Base-by-base conservation (phyloP, 2,888 invertebrate species). In the Zelleria hepariella region DNA sequence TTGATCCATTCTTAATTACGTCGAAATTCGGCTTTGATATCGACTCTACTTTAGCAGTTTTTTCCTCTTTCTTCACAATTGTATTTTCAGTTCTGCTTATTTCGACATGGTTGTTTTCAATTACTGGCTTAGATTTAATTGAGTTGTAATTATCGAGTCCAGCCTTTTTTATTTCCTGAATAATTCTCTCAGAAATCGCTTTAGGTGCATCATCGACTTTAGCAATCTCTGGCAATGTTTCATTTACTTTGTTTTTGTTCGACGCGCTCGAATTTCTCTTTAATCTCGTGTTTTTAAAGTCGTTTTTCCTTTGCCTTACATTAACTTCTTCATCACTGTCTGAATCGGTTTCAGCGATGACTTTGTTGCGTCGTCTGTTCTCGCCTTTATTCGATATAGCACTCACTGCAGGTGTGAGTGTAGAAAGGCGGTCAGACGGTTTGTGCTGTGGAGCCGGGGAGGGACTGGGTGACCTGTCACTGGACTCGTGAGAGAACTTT, bases 401-500 rank as follows among this genome's bases (percentile, higher is more conserved):
- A 82, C 88, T 88, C 88, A 87, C 88, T 65, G 81, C 72, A 72
- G 82, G 75, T 75, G 87, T 86, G 88, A 88, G 88, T 75, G 88
- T 84, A 82, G 86, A 86, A 88, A 88, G 86, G 75, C 85, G 85
- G 67, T 88, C 87, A 86, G 88, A 83, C 86, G 78, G 67, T 80
- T 83, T 87, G 61, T 71, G 74, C 65, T 75, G 78, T 74, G 86
- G 85, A 77, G 90, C 90, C 73, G 86, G 85, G 77, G 90, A 90
- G 62, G 86, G 88, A 67, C 88, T 86, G 66, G 86, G 88, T 67
- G 88, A 86, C 67, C 80, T 86, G 77, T 83, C 80, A 67, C 75
- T 72, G 66, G 86, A 77, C 79, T 91, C 91, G 71, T 93, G 93
- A 62, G 91, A 88, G 77, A 93, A 92, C 73, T 93, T 93, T 64